Percentiles rank a stretch among this genome's conserved stretches.
Conservation (phyloP, 2,113 vertebrate genomes). For the Aegithalos caudatus region DNA sequence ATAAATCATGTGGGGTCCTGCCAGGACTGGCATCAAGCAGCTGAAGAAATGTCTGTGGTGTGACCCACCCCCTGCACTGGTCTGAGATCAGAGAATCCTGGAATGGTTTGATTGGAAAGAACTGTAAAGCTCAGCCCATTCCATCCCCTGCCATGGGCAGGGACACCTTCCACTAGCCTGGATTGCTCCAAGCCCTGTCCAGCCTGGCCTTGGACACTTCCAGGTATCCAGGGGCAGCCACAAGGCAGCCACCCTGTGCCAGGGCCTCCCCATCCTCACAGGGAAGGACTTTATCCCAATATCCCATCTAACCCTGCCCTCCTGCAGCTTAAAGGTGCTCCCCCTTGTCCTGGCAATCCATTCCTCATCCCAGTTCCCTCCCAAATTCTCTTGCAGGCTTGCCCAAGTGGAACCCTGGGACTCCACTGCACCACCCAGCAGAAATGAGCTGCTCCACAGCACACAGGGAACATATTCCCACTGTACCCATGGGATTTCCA, state of each 20-base stretch:
- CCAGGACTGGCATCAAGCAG: not conserved
- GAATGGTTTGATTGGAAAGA: not conserved
- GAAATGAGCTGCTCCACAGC: not conserved
- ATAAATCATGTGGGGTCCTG: not conserved
- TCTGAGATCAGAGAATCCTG: not conserved
- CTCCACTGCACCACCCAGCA: too few relatives aligned
- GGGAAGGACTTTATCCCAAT: not conserved
- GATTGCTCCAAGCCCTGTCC: rapidly evolving
- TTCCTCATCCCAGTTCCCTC: not conserved
- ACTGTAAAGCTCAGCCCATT: rapidly evolving
- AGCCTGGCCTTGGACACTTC: not conserved
- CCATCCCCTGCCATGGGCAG: not conserved
- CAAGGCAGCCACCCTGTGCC: not conserved
- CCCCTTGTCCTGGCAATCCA: not conserved
- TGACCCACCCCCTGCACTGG: not conserved
- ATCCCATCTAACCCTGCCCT: not conserved
- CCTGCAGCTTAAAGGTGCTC: too few relatives aligned
- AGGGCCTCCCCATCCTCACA: not conserved
- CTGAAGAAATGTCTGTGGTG: not conserved
- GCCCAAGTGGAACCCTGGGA: too few relatives aligned
- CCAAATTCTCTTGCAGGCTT: not conserved
- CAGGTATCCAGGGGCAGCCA: not conserved
- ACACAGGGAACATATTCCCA: not conserved
- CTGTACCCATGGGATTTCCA: not conserved
- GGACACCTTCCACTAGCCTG: rapidly evolving